Base-by-base conservation (phyloP, 2,888 invertebrate genomes). In the Brassicogethes aeneus region DNA sequence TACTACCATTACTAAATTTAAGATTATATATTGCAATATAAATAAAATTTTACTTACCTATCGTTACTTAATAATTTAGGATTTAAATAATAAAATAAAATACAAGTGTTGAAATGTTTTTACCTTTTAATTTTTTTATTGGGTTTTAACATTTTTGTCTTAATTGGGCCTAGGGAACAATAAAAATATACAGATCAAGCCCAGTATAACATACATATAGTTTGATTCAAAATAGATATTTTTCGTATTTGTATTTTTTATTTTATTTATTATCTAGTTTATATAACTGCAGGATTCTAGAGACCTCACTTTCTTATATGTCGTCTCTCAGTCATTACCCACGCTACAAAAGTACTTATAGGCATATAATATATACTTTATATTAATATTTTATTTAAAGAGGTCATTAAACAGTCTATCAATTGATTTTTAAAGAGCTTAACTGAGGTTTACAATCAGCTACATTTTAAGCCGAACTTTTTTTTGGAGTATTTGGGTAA, bases 151-250 rank as follows among this genome's bases (percentile, higher is more conserved):
- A 59, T 59, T 61, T 61, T 54, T 55, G 53, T 59, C 54, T 46
- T 57, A 49, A 56, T 50, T 50, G 59, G 62, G 61, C 60, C 52
- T 56, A 50, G 60, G 60, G 60, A 64, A 64, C 62, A 62, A 65
- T 66, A 65, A 62, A 66, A 66, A 66, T 66, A 65, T 64, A 66
- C 66, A 65, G 57, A 59, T 62, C 53, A 56, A 61, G 60, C 62
- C 59, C 52, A 55, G 55, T 50, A 52, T 63, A 61, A 64, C 62
- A 62, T 62, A 64, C 59, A 64, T 61, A 62, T 62, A 64, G 53
- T 53, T 54, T 65, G 60, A 64, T 57, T 66, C 61, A 66, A 64
- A 63, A 63, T 63, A 63, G 60, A 63, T 56, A 59, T 55, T 59
- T n/a, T n/a, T n/a, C n/a, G n/a, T n/a, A n/a, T n/a, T 60, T 49